These are phyloP conservation scores for Otocyon megalotis DNA, from an alignment of 2,113 vertebrate species.

Conservation along the genomic window DNA sequence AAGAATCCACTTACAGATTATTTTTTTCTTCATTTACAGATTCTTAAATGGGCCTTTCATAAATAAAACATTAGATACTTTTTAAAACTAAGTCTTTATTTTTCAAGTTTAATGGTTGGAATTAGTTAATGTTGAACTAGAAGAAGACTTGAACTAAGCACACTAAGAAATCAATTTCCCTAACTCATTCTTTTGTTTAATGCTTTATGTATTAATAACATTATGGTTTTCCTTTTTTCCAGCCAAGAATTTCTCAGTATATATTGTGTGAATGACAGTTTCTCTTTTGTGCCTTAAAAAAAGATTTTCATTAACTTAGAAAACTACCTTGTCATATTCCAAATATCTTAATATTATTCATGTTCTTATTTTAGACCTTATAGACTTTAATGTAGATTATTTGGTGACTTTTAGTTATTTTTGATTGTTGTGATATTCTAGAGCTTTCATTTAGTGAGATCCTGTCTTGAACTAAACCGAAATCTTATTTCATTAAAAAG, in stretches of 20 bases:
- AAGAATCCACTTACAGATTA: neutral
- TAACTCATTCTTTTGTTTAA: constrained; percentile 35
- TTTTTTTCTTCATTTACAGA: neutral
- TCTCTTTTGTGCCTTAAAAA: neutral
- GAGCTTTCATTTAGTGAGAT: neutral
- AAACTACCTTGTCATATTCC: neutral
- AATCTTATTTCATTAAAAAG: neutral
- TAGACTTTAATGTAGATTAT: neutral
- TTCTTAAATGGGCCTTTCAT: neutral
- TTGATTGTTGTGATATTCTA: neutral
- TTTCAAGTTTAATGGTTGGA: constrained; percentile 21
- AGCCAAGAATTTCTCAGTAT: neutral
- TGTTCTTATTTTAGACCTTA: neutral
- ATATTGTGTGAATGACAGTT: neutral
- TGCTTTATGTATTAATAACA: neutral
- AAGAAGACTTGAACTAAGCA: neutral
- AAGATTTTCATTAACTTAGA: neutral
- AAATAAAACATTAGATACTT: neutral
- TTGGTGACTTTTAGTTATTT: constrained; percentile 28
- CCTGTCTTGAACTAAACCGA: neutral
- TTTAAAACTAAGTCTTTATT: constrained; percentile 34
- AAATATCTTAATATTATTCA: neutral
- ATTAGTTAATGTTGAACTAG: neutral
- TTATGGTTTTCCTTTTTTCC: constrained; percentile 19
- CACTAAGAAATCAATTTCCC: neutral